These are phyloP conservation scores for Thaumatotibia leucotreta DNA, from an alignment of 1,140 invertebrate species.

Conservation along the genomic window DNA sequence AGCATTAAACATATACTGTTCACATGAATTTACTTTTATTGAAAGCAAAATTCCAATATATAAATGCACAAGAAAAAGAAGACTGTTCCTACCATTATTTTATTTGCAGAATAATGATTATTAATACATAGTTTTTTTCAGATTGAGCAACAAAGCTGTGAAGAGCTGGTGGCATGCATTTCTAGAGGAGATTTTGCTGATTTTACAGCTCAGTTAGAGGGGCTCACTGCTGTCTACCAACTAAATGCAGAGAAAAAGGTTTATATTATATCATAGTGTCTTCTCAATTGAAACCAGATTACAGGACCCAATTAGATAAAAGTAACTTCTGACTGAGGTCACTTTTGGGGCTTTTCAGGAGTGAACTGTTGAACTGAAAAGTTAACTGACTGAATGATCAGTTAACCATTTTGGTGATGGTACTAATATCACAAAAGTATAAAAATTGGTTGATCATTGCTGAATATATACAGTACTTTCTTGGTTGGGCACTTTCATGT, in stretches of 20 bases:
- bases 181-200: conserved; percentile 92
- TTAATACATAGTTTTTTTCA: conserved; percentile 32
- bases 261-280: conserved; percentile 8
- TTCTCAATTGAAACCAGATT: background rate
- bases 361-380: no score
- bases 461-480: no score
- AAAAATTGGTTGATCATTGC: no score
- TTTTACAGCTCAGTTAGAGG: conserved; percentile 94
- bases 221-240: conserved; percentile 94
- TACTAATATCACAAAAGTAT: no score
- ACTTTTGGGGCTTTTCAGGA: no score
- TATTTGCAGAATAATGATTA: background rate
- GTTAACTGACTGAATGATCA: no score
- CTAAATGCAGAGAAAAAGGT: conserved; percentile 95
- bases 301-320: no score
- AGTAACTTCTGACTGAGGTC: no score
- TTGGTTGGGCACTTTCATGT: no score
- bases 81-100: background rate
- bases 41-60: no score
- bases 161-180: conserved; percentile 89
- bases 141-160: conserved; percentile 86
- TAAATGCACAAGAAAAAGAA: background rate
- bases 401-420: no score
- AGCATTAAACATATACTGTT: no score
- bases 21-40: background rate